These are phyloP conservation scores for Conistra vaccinii DNA, from an alignment of 2,888 invertebrate species.

Conservation along the genomic window DNA sequence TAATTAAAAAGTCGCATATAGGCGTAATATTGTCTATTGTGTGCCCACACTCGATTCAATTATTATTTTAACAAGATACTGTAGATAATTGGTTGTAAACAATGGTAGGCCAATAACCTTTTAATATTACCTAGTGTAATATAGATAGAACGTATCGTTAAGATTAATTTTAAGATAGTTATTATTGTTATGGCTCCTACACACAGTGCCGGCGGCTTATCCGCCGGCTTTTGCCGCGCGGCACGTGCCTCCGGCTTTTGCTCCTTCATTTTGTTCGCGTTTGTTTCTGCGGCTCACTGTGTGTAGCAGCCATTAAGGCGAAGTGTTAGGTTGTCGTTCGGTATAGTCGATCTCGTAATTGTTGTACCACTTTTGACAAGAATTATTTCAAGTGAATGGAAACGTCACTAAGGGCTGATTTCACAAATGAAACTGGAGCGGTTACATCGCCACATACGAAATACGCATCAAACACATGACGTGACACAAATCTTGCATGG, in stretches of 20 bases:
- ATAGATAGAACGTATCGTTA: slow-evolving; percentile 49
- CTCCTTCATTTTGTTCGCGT: too few relatives aligned
- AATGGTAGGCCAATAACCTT: slow-evolving; percentile 69
- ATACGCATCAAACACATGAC: too few relatives aligned
- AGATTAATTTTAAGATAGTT: slow-evolving; percentile 42
- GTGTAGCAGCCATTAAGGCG: too few relatives aligned
- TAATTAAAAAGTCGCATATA: slow-evolving; percentile 62
- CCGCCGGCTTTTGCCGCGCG: too few relatives aligned
- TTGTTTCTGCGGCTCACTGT: too few relatives aligned
- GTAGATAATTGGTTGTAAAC: slow-evolving; percentile 69
- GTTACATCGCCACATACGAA: too few relatives aligned
- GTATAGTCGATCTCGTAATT: background rate
- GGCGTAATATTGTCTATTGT: slow-evolving; percentile 56
- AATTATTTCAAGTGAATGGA: background rate
- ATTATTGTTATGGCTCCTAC: too few relatives aligned
- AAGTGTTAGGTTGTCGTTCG: slow-evolving; percentile 12
- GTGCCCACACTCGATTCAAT: slow-evolving; percentile 72
- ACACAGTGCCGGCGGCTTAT: too few relatives aligned
- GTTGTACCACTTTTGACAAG: background rate
- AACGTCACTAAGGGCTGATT: too few relatives aligned
- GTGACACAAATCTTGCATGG: too few relatives aligned
- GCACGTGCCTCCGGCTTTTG: too few relatives aligned
- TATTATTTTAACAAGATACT: slow-evolving; percentile 72
- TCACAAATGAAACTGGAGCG: too few relatives aligned
- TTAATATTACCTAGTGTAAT: slow-evolving; percentile 64